Conservation (phyloP, 2,113 vertebrate genomes). For the Vireo altiloquus region DNA sequence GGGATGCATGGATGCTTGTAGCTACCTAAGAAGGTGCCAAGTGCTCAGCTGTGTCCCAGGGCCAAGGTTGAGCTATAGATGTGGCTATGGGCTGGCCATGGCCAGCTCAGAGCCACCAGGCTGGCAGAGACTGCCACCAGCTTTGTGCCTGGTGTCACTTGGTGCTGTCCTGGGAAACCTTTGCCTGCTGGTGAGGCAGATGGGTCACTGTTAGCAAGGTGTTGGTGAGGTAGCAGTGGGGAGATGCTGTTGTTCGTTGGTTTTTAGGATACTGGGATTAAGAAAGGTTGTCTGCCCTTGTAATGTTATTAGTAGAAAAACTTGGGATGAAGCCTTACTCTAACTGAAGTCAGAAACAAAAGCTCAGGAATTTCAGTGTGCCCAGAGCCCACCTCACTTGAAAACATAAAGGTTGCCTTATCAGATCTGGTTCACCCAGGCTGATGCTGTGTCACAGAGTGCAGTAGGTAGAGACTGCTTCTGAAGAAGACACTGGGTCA, state of each 20-base stretch:
- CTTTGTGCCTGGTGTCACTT: not conserved
- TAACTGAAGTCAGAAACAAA: not conserved
- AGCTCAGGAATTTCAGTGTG: not conserved
- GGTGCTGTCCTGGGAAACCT: not conserved
- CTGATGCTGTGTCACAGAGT: not conserved
- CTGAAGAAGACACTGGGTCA: not conserved
- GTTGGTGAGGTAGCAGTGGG: not conserved
- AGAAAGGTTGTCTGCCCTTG: not conserved
- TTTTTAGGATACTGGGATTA: not conserved
- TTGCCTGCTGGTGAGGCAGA: not conserved
- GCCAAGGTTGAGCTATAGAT: fast-evolving
- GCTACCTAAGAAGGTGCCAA: not conserved
- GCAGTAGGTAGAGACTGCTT: not conserved
- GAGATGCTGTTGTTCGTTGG: not conserved
- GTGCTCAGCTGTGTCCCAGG: fast-evolving
- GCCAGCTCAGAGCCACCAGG: not conserved
- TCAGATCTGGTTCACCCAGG: not conserved
- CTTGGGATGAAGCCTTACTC: not conserved
- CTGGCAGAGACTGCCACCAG: not conserved
- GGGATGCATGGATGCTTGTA: not conserved
- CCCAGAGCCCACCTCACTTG: not conserved
- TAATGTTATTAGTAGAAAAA: not conserved
- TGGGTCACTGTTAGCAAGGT: fast-evolving
- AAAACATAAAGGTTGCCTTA: not conserved
- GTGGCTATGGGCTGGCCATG: not conserved